These are phyloP conservation scores for Anser brachyrhynchus DNA, from an alignment of 2,113 vertebrate species.

Conservation along the genomic window DNA sequence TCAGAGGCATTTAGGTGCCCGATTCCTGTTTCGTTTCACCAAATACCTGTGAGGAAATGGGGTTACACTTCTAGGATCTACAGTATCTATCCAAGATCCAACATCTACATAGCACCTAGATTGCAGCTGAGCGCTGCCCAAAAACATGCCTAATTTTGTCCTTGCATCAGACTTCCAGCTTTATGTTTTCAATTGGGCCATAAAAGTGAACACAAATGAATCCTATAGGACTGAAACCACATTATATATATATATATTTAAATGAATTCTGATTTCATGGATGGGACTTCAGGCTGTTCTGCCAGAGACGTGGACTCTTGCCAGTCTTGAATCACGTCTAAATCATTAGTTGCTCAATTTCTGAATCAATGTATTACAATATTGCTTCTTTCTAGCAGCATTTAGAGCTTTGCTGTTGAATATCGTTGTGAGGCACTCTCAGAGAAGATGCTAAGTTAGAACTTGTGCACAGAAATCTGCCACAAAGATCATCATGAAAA, in stretches of 20 bases:
- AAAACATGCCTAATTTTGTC: neutral
- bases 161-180: neutral
- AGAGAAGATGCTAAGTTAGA: neutral
- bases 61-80: neutral
- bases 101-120: neutral
- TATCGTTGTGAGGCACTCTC: neutral
- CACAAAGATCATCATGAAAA: neutral
- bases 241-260: neutral
- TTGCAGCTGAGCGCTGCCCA: neutral
- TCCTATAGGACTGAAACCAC: neutral
- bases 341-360: neutral
- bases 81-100: neutral
- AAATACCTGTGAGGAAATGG: neutral
- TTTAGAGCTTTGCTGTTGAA: neutral
- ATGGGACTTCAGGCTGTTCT: neutral
- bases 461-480: neutral
- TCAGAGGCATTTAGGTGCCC: neutral
- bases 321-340: neutral
- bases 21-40: neutral
- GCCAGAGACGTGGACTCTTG: neutral
- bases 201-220: neutral
- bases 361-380: neutral
- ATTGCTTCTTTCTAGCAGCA: neutral
- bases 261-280: neutral
- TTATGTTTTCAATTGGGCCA: neutral